A percentile compares a stretch with the other conserved stretches of the same genome.
Conservation (phyloP, 2,113 vertebrate genomes). For the Lycaon pictus region DNA sequence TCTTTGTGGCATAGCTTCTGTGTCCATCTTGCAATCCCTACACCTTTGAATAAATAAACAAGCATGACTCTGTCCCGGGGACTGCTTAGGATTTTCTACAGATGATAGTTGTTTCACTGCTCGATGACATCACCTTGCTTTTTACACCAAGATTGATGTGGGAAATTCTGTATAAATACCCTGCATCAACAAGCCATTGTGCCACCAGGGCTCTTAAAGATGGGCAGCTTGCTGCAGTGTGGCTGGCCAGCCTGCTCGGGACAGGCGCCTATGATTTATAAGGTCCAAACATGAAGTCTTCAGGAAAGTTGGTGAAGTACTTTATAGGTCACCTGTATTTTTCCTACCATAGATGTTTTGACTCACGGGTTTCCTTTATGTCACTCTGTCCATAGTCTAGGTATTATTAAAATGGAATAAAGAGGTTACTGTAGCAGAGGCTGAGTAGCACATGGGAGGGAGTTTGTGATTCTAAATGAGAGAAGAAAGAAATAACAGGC, state of each 20-base stretch:
- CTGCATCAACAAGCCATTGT: slow-evolving; percentile 67
- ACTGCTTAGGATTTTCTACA: not conserved
- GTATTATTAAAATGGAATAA: slow-evolving; percentile 80
- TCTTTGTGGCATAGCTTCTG: not conserved
- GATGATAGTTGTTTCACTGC: slow-evolving; percentile 45
- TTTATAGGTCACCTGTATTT: slow-evolving; percentile 84
- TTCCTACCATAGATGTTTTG: slow-evolving; percentile 80
- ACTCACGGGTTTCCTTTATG: slow-evolving; percentile 81
- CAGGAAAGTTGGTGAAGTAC: slow-evolving; percentile 81
- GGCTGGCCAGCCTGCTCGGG: slow-evolving; percentile 65
- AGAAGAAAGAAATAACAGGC: slow-evolving; percentile 56
- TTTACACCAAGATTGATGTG: slow-evolving; percentile 69
- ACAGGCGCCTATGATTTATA: slow-evolving; percentile 71
- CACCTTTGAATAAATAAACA: not conserved
- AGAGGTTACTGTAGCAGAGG: slow-evolving; percentile 68
- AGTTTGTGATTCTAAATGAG: slow-evolving; percentile 38
- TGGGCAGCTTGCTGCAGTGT: not conserved
- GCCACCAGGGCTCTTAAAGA: slow-evolving; percentile 49
- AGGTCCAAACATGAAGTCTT: slow-evolving; percentile 78
- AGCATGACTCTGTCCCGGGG: not conserved
- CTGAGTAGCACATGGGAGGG: not conserved
- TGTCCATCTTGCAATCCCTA: not conserved
- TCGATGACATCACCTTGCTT: slow-evolving; percentile 69
- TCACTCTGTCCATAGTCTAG: slow-evolving; percentile 75
- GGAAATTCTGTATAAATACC: slow-evolving; percentile 74